phyloP scores from a whole-genome alignment of 2,797 vertebrate genomes.

The Phoeniculus purpureus region DNA sequence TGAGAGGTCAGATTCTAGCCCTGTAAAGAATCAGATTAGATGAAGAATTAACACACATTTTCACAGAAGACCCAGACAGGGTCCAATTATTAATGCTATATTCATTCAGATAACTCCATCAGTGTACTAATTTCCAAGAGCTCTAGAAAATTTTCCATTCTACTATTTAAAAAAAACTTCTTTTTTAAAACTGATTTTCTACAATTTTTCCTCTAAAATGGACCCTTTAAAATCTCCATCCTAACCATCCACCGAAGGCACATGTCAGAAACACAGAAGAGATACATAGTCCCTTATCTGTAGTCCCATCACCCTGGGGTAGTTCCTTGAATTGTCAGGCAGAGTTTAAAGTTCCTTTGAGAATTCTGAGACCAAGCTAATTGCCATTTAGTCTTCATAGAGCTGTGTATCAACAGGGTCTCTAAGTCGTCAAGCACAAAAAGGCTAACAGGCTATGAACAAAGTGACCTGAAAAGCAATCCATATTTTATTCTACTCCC shows the following conservation, averaged over 20 bases:
- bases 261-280: not conserved
- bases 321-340: not conserved
- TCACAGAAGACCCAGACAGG: not conserved
- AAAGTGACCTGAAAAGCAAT: not conserved
- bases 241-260: not conserved
- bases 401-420: not conserved
- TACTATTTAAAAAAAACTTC: not conserved
- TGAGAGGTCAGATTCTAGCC: slow-evolving; percentile 93
- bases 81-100: not conserved
- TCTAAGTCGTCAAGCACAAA: not conserved
- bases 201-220: not conserved
- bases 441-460: not conserved
- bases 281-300: not conserved
- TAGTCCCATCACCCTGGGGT: not conserved
- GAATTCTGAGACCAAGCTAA: not conserved
- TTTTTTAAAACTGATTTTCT: not conserved
- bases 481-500: not conserved
- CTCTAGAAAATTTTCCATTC: not conserved
- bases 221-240: not conserved
- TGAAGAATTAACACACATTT: slow-evolving; percentile 60
- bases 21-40: slow-evolving; percentile 79
- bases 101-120: not conserved
- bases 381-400: not conserved
- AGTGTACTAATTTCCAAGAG: not conserved
- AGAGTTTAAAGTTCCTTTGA: not conserved